Evolutionary conservation across 1,140 invertebrate genomes (phyloP), one percentile per base, ranked within the genome.

Genomic region (Proales similis): DNA sequence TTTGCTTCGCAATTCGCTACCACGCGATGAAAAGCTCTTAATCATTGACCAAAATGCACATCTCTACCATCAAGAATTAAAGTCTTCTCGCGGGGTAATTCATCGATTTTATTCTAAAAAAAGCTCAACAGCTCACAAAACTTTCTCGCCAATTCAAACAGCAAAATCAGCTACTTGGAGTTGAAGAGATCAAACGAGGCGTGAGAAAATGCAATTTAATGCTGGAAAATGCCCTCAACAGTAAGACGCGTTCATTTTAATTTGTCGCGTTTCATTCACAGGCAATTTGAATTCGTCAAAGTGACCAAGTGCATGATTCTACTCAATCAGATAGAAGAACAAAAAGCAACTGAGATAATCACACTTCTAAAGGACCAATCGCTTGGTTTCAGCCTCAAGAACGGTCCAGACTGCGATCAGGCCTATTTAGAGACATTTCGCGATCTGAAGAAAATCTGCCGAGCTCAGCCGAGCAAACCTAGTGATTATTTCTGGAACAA

Each of bases 241-340:
- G n/a, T n/a, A n/a, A n/a, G n/a, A n/a, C n/a, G n/a, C n/a, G n/a
- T n/a, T n/a, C n/a, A n/a, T n/a, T n/a, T n/a, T n/a, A n/a, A n/a
- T n/a, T n/a, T n/a, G n/a, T n/a, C n/a, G n/a, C n/a, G n/a, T n/a
- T n/a, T n/a, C n/a, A n/a, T n/a, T n/a, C n/a, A n/a, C n/a, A n/a
- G n/a, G n/a, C n/a, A n/a, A n/a, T n/a, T n/a, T n/a, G n/a, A n/a
- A n/a, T n/a, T n/a, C n/a, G n/a, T n/a, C n/a, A n/a, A n/a, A n/a
- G n/a, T 57, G 51, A 57, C 51, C 39, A 57, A 57, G 45, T 29
- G 26, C 39, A 57, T 57, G 51, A 42, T 57, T 43, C n/a, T 57
- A 43, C 27, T 57, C 6, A 57, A 57, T 57, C 36, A 57, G 45
- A 42, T 57, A 9, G 51, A 57, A n/a, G 33, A 39, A 9, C 19